A percentile compares a stretch with the other conserved stretches of the same genome.
Evolutionary conservation across 37 sponge, comb jelly and placozoan genomes (phyloP).

Genomic region (Beroe ovata): DNA sequence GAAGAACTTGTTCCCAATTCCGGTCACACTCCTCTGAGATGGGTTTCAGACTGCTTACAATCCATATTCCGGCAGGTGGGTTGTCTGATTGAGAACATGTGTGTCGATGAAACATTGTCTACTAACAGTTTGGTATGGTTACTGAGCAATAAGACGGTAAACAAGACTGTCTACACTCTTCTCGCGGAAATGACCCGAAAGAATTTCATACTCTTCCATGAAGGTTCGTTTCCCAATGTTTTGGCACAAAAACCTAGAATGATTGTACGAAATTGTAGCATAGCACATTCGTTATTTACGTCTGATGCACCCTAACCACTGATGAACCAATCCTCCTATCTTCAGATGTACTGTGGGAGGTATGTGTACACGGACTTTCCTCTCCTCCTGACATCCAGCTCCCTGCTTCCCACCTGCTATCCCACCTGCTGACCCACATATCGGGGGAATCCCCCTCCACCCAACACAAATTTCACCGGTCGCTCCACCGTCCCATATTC

Average conservation of each 20-base stretch:
- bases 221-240: conserved; percentile 13
- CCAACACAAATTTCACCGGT: conserved; percentile 10
- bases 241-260: too few species aligned
- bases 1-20: too few species aligned
- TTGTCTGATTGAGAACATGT: conserved; percentile 16
- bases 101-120: background rate
- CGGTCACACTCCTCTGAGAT: too few species aligned
- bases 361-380: conserved; percentile 60
- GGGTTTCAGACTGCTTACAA: too few species aligned
- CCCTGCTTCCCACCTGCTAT: conserved; percentile 9
- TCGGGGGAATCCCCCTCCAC: conserved; percentile 7
- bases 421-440: conserved; percentile 19
- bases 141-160: conserved; percentile 23
- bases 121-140: conserved; percentile 54
- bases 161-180: conserved; percentile 13
- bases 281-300: too few species aligned
- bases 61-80: conserved; percentile 5
- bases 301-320: too few species aligned
- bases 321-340: too few species aligned
- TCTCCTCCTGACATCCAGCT: conserved; percentile 15
- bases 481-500: conserved; percentile 24
- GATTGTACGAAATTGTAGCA: too few species aligned
- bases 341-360: conserved; percentile 62
- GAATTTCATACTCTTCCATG: conserved; percentile 10
- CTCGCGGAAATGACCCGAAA: conserved; percentile 2